These are phyloP conservation scores for Pseudochromis fuscus DNA, from an alignment of 2,797 vertebrate genomes.

Conservation along the genomic window DNA sequence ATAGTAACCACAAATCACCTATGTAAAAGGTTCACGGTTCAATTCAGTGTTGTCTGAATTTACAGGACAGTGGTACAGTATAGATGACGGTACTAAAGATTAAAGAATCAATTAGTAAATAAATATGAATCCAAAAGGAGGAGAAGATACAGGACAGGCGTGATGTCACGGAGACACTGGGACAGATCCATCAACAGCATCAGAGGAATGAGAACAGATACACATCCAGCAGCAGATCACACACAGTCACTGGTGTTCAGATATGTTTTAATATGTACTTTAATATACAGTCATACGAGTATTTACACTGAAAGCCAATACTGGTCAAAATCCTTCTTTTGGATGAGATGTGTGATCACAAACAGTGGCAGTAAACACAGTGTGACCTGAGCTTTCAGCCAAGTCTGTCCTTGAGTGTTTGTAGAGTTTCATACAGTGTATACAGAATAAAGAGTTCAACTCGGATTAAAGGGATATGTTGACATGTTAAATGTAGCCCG, in stretches of 20 bases:
- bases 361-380: constrained; percentile 51
- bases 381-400: constrained; percentile 48
- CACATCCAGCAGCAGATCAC: no score
- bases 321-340: constrained; percentile 26
- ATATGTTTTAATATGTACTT: constrained; percentile 60
- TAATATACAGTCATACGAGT: constrained; percentile 55
- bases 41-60: no score
- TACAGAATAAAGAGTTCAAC: constrained; percentile 11
- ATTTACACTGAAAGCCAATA: constrained; percentile 56
- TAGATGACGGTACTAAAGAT: no score
- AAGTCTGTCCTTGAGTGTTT: constrained; percentile 42
- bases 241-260: constrained; percentile 37
- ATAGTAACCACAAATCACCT: no score
- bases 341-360: constrained; percentile 31
- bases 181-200: no score
- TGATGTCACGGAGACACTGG: no score
- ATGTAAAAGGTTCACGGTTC: no score
- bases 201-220: no score
- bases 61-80: no score
- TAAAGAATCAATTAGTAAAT: no score
- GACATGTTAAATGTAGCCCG: constrained; percentile 22
- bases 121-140: no score
- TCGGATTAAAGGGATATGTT: constrained; percentile 15
- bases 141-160: no score
- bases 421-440: constrained; percentile 6